phyloP scores from a whole-genome alignment of 2,888 invertebrate genomes.

The Dryocosmus kuriphilus region DNA sequence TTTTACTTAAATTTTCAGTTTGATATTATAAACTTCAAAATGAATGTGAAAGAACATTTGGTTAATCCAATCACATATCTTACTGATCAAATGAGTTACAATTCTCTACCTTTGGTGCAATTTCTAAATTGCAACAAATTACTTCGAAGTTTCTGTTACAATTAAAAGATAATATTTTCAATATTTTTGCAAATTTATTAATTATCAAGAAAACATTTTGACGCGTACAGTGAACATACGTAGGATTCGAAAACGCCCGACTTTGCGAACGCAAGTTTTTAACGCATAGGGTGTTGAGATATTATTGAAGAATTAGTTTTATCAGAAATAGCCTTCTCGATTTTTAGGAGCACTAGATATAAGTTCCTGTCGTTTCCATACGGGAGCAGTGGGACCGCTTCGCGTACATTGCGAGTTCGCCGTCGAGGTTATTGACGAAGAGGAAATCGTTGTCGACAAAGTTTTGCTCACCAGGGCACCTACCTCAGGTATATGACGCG shows the following conservation, averaged over 20 bases:
- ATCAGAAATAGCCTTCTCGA: conserved; percentile 69
- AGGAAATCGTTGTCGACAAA: conserved; percentile 62
- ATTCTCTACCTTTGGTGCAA: too few relatives aligned
- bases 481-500: conserved; percentile 80
- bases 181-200: background rate
- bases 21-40: too few relatives aligned
- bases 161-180: background rate
- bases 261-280: background rate
- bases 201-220: background rate
- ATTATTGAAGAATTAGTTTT: conserved; percentile 46
- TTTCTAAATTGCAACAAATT: background rate
- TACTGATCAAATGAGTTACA: too few relatives aligned
- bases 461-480: conserved; percentile 76
- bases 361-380: conserved; percentile 89
- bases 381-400: conserved; percentile 73
- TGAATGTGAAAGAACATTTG: too few relatives aligned
- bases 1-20: too few relatives aligned
- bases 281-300: background rate
- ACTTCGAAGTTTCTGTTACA: background rate
- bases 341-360: conserved; percentile 86
- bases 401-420: conserved; percentile 62
- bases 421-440: conserved; percentile 58
- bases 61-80: too few relatives aligned
- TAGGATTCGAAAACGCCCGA: background rate
- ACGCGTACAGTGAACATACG: background rate